A percentile compares a stretch with the other conserved stretches of the same genome.
phyloP scores from a whole-genome alignment of 2,113 vertebrate species.

The Phalacrocorax aristotelis region DNA sequence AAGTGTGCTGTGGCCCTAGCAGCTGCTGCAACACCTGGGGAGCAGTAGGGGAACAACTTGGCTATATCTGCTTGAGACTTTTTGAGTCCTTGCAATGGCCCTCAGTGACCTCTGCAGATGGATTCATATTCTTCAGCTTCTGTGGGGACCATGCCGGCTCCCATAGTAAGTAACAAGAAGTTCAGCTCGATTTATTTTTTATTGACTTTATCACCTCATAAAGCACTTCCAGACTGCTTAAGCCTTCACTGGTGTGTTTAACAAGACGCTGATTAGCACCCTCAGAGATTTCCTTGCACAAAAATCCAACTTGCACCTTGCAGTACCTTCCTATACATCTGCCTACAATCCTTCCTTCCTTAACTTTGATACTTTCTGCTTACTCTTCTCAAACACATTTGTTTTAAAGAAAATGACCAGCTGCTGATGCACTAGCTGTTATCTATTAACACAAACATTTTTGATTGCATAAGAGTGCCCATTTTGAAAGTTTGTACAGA shows the following conservation, averaged over 20 bases:
- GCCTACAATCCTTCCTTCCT: not conserved
- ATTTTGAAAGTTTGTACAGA: not conserved
- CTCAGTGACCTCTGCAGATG: accelerated
- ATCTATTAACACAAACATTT: constrained; percentile 51
- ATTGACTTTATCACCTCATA: not conserved
- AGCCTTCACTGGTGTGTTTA: not conserved
- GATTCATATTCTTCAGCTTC: not conserved
- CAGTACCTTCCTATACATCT: not conserved
- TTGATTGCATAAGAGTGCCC: not conserved
- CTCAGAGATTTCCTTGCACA: not conserved
- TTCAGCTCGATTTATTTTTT: not conserved
- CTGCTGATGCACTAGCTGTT: constrained; percentile 35
- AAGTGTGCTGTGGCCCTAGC: not conserved
- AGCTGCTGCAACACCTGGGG: not conserved
- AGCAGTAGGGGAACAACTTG: not conserved
- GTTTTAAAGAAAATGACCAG: not conserved
- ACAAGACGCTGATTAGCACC: not conserved
- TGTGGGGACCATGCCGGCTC: not conserved
- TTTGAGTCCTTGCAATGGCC: not conserved
- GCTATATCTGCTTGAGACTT: not conserved
- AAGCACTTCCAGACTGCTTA: not conserved
- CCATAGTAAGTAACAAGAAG: not conserved
- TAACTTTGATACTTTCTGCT: not conserved
- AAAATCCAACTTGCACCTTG: not conserved
- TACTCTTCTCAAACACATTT: not conserved